Percentiles rank a stretch among this genome's conserved stretches.
Evolutionary conservation across 2,888 invertebrate species (phyloP).

Genomic region (Carpatolechia fugitivella): DNA sequence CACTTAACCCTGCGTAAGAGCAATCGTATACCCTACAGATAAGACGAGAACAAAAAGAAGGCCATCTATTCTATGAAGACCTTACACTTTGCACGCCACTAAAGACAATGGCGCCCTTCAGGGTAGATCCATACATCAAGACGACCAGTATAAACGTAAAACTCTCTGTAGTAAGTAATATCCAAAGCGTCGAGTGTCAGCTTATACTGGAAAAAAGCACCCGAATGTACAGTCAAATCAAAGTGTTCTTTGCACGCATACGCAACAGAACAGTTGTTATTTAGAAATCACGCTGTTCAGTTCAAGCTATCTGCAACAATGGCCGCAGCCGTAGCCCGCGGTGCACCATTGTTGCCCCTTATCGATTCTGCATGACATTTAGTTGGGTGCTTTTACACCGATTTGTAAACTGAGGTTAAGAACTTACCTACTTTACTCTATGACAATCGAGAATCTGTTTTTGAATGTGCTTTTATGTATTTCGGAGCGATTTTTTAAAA

Average conservation of each 20-base stretch:
- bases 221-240: conserved; percentile 6
- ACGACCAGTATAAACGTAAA: no score
- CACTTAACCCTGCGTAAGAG: background rate
- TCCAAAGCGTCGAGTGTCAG: no score
- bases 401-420: background rate
- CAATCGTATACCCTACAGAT: background rate
- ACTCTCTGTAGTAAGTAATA: no score
- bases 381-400: conserved; percentile 30
- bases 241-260: conserved; percentile 21
- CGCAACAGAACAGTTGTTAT: conserved; percentile 22
- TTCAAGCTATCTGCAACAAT: conserved; percentile 36
- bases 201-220: no score
- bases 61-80: conserved; percentile 23
- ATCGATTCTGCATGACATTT: conserved; percentile 49
- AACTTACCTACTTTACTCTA: no score
- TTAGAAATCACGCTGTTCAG: conserved; percentile 17
- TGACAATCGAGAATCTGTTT: no score
- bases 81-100: conserved; percentile 5
- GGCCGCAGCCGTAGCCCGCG: conserved; percentile 34
- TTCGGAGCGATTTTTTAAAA: no score
- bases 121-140: no score
- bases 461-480: no score
- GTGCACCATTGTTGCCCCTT: conserved; percentile 45
- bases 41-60: conserved; percentile 7
- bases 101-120: conserved; percentile 9